Evolutionary conservation across 2,797 vertebrate genomes (phyloP).

Genomic region (Cyclura pinguis): DNA sequence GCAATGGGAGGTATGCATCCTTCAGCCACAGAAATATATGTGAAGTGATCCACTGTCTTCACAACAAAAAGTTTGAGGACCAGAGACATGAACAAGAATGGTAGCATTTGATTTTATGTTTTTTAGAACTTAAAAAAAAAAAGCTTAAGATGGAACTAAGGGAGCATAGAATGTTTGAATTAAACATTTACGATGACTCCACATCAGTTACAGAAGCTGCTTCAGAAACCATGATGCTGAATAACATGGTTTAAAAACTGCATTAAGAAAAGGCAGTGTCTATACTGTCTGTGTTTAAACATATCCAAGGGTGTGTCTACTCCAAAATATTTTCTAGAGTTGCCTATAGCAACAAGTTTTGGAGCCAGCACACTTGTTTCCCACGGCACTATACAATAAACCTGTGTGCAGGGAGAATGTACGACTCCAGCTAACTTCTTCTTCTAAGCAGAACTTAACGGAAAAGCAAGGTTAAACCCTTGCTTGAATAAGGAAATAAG

Average conservation of each 20-base stretch:
- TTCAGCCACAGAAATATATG: neutral
- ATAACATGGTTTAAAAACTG: neutral
- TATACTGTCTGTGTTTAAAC: neutral
- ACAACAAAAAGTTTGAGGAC: neutral
- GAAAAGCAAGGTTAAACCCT: neutral
- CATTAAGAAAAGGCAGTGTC: neutral
- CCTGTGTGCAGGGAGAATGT: neutral
- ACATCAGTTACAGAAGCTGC: neutral
- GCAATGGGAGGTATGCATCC: neutral
- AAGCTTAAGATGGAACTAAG: neutral
- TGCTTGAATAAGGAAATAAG: neutral
- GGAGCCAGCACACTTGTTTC: neutral
- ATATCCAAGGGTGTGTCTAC: slow-evolving; percentile 12
- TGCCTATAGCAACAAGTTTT: slow-evolving; percentile 19
- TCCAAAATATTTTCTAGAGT: slow-evolving; percentile 8
- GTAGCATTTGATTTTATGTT: neutral
- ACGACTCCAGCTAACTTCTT: neutral
- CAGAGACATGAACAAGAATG: neutral
- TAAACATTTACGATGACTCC: neutral
- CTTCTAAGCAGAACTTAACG: neutral
- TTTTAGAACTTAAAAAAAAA: neutral
- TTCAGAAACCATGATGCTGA: neutral
- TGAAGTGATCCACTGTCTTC: neutral
- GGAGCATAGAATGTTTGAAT: neutral
- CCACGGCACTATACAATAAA: neutral